Base-by-base conservation (phyloP, 2,797 vertebrate species). In the Pseudochromis fuscus region DNA sequence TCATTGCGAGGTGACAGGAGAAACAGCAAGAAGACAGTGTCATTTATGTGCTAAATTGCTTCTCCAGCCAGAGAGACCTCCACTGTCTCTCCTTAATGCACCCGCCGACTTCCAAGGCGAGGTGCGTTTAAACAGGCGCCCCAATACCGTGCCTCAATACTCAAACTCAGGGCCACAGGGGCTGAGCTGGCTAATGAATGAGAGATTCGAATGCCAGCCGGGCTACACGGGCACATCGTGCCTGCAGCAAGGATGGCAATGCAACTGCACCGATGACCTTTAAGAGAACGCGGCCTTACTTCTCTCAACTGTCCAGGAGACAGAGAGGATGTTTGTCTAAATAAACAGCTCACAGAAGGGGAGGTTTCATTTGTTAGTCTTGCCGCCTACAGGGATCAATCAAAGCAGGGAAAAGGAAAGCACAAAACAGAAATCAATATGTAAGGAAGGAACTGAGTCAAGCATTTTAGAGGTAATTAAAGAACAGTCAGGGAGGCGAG, bases 31-130 rank as follows among this genome's bases (percentile, higher is more conserved):
- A 79, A 79, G 81, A 83, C 85, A 67, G 73, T 80, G 81, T 87
- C 87, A 77, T 91, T 89, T 89, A 88, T 83, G 89, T 89, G 79
- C 83, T 88, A 82, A 89, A 92, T 91, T 89, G 88, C 86, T 65
- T 83, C 82, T 56, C 49, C 75, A 49, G 81, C 58, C 58, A 4
- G 40, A 59, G 58, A 88, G 84, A 85, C 75, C 82, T 58, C 61
- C 73, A 40, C 48, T 59, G 24, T 57, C 67, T 74, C 72, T 68
- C 40, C 52, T 61, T 63, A 42, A 44, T 62, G 33, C 57, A 58
- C 44, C 37, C 10, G 1, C 18, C 7, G 2, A 30, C 65, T 72
- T 72, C 50, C 40, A 21, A 72, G 66, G 35, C 58, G 21, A 49
- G 3, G 11, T 33, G 58, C 24, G 46, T 73, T 67, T 80, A 69